Percentiles rank a stretch among this genome's conserved stretches.
These are phyloP conservation scores for Osedax fenrisi DNA, from an alignment of 2,888 invertebrate species.

Conservation along the genomic window DNA sequence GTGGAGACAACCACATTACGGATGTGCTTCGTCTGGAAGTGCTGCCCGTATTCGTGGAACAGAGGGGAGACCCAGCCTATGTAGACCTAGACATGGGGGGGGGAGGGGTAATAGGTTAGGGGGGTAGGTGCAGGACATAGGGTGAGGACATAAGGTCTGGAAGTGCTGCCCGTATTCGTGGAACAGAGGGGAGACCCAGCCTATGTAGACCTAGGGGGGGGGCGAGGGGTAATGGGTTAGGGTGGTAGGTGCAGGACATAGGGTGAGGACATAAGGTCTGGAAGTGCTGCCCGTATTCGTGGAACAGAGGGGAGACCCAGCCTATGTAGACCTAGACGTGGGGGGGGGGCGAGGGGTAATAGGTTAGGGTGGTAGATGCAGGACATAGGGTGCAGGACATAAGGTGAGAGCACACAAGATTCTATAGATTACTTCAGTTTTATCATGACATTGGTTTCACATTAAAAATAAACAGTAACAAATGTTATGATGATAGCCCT, in stretches of 20 bases:
- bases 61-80: constrained; percentile 99
- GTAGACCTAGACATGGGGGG: constrained; percentile 82
- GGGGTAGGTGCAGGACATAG: not conserved
- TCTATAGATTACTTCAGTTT: no score
- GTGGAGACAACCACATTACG: constrained; percentile 47
- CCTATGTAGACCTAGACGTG: constrained; percentile 54
- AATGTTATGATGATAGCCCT: no score
- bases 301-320: constrained; percentile 95
- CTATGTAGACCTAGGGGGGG: constrained; percentile 52
- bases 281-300: constrained; percentile 40
- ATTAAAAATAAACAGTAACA: no score
- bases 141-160: not conserved
- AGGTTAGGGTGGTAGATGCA: not conserved
- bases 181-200: constrained; percentile 98
- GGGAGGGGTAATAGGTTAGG: constrained; percentile 39
- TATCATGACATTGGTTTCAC: no score
- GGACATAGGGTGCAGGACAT: not conserved
- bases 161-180: constrained; percentile 42
- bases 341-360: constrained; percentile 44
- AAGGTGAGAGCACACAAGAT: no score
- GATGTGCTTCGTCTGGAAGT: constrained; percentile 48
- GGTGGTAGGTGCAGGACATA: not conserved
- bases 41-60: constrained; percentile 55
- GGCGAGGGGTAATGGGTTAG: not conserved
- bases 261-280: not conserved